Conservation (phyloP, 2,797 vertebrate genomes). For the Avahi laniger region DNA sequence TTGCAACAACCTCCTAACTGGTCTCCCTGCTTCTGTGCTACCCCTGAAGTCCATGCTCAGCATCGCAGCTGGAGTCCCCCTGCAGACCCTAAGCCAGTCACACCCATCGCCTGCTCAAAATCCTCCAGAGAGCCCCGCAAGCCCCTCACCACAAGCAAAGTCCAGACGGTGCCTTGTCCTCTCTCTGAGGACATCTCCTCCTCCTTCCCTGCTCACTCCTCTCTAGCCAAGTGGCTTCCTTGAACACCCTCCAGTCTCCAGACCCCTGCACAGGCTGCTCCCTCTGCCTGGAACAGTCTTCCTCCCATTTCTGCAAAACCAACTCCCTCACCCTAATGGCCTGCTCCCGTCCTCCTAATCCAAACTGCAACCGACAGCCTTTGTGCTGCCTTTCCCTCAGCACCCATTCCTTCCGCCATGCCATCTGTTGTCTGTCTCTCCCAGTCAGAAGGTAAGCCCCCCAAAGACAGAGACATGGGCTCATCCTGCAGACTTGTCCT, state of each 20-base stretch:
- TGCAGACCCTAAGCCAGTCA: background rate
- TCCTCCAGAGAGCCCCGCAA: background rate
- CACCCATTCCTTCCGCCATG: background rate
- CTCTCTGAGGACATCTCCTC: fast-evolving
- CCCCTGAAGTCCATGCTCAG: background rate
- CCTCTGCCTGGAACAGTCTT: background rate
- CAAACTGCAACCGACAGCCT: background rate
- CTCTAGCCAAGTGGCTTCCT: background rate
- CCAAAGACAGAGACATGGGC: no score
- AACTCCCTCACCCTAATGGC: background rate
- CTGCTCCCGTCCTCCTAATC: background rate
- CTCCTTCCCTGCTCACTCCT: background rate
- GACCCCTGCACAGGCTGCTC: background rate
- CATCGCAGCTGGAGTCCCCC: background rate
- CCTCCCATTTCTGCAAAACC: background rate
- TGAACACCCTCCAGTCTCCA: background rate
- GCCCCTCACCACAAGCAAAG: background rate
- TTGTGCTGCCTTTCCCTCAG: no score
- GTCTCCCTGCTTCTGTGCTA: background rate
- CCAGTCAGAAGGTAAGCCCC: background rate
- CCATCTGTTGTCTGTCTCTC: background rate
- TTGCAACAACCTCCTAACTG: no score
- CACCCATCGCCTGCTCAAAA: background rate
- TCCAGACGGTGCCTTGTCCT: fast-evolving
- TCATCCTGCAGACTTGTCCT: background rate